Evolutionary conservation across 2,113 vertebrate species (phyloP).

Genomic region (Aplodontia rufa): DNA sequence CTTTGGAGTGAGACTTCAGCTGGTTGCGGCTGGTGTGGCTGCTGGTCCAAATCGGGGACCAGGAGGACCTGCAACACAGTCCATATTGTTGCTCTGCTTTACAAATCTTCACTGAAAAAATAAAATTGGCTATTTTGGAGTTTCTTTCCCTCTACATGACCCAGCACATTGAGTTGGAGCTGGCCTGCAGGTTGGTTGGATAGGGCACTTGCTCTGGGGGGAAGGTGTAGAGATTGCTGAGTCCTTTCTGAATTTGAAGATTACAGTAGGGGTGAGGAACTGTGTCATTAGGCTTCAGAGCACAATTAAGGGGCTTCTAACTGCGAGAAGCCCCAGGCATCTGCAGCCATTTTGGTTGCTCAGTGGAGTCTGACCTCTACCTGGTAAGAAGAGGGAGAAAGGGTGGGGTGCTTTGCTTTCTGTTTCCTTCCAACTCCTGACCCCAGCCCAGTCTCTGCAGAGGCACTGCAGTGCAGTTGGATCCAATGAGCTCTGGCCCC

Average conservation of each 20-base stretch:
- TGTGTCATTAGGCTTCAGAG: background rate
- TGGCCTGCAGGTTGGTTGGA: background rate
- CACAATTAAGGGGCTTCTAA: constrained; percentile 4
- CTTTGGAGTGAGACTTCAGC: background rate
- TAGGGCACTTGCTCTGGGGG: background rate
- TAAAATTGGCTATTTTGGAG: background rate
- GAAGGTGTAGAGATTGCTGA: background rate
- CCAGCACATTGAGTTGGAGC: background rate
- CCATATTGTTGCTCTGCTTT: background rate
- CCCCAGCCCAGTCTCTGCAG: constrained; percentile 75
- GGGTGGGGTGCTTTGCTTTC: constrained; percentile 36
- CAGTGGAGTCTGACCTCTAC: background rate
- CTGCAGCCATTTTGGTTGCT: constrained; percentile 24
- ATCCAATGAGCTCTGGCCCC: constrained; percentile 78
- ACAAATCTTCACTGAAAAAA: constrained; percentile 1
- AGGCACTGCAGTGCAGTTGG: constrained; percentile 72
- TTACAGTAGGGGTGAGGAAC: background rate
- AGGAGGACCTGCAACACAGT: background rate
- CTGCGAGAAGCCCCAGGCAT: background rate
- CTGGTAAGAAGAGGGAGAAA: background rate
- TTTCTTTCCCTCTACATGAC: background rate
- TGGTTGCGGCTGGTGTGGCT: background rate
- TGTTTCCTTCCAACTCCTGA: constrained; percentile 62
- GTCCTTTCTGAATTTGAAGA: background rate
- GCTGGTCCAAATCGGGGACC: background rate